Conservation (phyloP, 2,888 invertebrate genomes). For the Limnephilus marmoratus region DNA sequence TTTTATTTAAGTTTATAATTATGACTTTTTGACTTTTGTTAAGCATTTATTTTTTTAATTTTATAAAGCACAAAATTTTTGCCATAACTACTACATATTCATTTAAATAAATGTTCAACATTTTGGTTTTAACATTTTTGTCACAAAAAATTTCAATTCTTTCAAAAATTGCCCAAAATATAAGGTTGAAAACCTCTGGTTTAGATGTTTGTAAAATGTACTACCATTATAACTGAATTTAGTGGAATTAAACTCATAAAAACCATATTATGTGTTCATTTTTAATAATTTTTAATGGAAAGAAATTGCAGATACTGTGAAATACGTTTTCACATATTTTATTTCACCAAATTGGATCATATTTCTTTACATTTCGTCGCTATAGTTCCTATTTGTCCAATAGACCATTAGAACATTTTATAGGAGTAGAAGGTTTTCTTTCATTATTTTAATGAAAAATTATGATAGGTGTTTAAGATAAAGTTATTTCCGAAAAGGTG, state of each 20-base stretch:
- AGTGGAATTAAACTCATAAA: neutral
- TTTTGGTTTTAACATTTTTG: neutral
- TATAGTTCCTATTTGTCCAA: too few relatives aligned
- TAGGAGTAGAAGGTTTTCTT: too few relatives aligned
- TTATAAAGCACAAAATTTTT: neutral
- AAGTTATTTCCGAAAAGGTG: too few relatives aligned
- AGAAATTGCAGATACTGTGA: too few relatives aligned
- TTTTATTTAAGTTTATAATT: neutral
- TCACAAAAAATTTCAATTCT: neutral
- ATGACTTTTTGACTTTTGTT: neutral
- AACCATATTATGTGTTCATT: neutral
- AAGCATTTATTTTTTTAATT: neutral
- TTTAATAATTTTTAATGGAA: neutral
- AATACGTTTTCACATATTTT: too few relatives aligned
- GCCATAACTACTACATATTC: neutral
- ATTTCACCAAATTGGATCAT: too few relatives aligned
- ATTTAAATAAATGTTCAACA: neutral
- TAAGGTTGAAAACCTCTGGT: too few relatives aligned
- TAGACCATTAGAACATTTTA: too few relatives aligned
- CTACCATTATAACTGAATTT: neutral
- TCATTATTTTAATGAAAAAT: too few relatives aligned
- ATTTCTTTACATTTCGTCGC: too few relatives aligned
- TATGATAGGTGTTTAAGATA: too few relatives aligned
- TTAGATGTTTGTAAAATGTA: neutral
- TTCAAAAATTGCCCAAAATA: neutral